Evolutionary conservation across 2,113 vertebrate species (phyloP).

Genomic region (Hemichromis elongatus): DNA sequence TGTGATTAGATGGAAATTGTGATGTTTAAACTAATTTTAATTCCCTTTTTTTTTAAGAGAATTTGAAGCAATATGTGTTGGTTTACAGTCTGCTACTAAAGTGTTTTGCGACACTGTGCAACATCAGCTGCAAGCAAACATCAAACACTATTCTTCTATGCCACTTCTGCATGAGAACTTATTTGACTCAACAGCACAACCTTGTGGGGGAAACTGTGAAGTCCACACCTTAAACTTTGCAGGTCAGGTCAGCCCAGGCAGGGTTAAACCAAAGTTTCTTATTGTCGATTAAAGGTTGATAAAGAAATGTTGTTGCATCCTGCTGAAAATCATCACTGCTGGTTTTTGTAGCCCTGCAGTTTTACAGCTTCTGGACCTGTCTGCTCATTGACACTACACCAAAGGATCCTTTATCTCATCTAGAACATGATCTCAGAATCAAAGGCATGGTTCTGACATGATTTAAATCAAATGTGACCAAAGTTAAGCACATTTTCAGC

Average conservation of each 20-base stretch:
- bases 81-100: rapidly evolving
- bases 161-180: not conserved
- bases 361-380: not conserved
- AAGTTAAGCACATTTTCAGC: not conserved
- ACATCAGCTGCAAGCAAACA: rapidly evolving
- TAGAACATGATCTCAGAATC: not conserved
- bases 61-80: not conserved
- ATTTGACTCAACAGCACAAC: not conserved
- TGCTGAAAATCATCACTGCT: not conserved
- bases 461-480: not conserved
- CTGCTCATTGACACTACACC: not conserved
- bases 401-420: not conserved
- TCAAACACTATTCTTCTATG: not conserved
- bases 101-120: not conserved
- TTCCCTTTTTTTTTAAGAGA: not conserved
- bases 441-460: not conserved
- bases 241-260: not conserved
- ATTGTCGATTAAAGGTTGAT: rapidly evolving
- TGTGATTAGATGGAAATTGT: not conserved
- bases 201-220: not conserved
- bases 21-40: not conserved
- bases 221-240: not conserved
- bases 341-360: not conserved
- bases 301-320: rapidly evolving
- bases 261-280: rapidly evolving